phyloP scores from a whole-genome alignment of 2,797 vertebrate species.

The Fratercula arctica region DNA sequence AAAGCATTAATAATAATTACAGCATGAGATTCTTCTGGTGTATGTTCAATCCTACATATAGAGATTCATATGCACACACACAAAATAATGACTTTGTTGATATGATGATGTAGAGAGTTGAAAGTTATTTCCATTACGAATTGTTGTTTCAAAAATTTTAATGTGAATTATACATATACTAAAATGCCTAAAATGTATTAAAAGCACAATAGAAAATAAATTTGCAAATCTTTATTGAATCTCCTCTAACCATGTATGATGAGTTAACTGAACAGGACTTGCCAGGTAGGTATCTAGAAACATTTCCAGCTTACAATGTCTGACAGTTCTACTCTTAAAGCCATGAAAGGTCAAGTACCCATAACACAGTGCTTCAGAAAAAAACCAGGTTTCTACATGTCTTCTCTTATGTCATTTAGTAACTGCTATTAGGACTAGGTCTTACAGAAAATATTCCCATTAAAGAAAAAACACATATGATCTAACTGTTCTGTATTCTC shows the following conservation, averaged over 20 bases:
- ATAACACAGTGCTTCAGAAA: background rate
- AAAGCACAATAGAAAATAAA: background rate
- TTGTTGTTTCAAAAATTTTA: background rate
- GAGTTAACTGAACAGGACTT: background rate
- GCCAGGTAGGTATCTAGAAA: background rate
- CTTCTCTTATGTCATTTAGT: background rate
- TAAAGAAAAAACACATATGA: background rate
- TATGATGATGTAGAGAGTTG: background rate
- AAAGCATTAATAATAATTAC: conserved; percentile 49
- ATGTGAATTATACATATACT: background rate
- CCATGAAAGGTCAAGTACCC: background rate
- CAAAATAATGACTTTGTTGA: background rate
- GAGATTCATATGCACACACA: conserved; percentile 61
- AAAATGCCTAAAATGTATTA: background rate
- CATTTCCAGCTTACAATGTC: background rate
- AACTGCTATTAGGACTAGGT: background rate
- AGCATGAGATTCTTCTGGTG: conserved; percentile 53
- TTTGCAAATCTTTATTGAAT: background rate
- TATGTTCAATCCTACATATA: conserved; percentile 67
- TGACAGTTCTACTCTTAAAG: background rate
- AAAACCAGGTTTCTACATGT: background rate
- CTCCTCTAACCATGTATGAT: background rate
- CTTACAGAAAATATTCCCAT: background rate
- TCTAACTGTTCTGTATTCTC: background rate
- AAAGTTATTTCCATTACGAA: background rate